phyloP scores from a whole-genome alignment of 2,888 invertebrate genomes.

The Pyrochroa serraticornis region DNA sequence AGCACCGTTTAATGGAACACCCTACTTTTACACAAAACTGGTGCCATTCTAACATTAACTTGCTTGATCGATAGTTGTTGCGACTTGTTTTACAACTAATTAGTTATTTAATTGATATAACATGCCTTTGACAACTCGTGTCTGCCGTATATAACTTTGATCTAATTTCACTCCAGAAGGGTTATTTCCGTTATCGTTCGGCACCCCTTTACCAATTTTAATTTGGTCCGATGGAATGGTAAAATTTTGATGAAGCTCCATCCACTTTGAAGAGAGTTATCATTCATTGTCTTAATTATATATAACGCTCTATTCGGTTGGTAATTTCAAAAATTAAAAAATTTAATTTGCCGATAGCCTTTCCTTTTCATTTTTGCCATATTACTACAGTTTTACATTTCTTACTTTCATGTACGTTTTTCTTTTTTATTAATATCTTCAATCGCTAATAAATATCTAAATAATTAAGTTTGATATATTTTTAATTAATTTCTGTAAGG shows the following conservation, averaged over 20 bases:
- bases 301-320: too few relatives aligned
- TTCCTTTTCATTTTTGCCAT: too few relatives aligned
- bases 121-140: constrained; percentile 27
- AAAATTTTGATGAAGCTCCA: neutral
- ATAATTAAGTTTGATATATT: too few relatives aligned
- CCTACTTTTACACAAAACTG: constrained; percentile 21
- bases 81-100: constrained; percentile 31
- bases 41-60: constrained; percentile 15
- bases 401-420: too few relatives aligned
- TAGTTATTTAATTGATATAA: constrained; percentile 31
- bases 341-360: too few relatives aligned
- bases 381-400: too few relatives aligned
- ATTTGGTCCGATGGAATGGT: neutral
- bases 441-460: too few relatives aligned
- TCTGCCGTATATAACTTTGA: constrained; percentile 18
- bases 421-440: too few relatives aligned
- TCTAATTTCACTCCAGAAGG: constrained; percentile 14
- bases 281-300: neutral
- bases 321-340: neutral
- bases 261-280: neutral
- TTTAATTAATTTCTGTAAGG: too few relatives aligned
- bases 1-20: constrained; percentile 10
- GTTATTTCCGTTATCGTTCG: neutral
- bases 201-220: neutral
- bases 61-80: constrained; percentile 29